Percentiles rank a stretch among this genome's conserved stretches.
Evolutionary conservation across 2,113 vertebrate genomes (phyloP).

Genomic region (Dicerorhinus sumatrensis): DNA sequence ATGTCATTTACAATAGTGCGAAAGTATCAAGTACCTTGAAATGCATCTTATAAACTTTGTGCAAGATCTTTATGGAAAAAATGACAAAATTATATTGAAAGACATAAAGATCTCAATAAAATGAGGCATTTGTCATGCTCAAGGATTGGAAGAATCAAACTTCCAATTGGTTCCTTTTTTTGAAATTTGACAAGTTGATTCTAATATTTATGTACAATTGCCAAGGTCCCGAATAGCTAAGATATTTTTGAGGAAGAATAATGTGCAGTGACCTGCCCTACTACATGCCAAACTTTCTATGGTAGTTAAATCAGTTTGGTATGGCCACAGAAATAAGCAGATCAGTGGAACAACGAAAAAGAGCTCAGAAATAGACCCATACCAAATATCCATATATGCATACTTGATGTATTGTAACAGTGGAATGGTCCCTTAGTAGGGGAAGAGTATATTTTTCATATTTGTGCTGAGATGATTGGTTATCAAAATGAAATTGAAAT

Average conservation of each 20-base stretch:
- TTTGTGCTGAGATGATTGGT: background rate
- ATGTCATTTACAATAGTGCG: background rate
- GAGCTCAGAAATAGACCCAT: background rate
- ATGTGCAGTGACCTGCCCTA: background rate
- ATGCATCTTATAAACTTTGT: background rate
- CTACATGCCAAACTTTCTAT: background rate
- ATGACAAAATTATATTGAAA: background rate
- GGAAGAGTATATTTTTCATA: background rate
- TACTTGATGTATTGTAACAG: background rate
- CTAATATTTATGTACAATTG: background rate
- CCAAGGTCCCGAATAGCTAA: background rate
- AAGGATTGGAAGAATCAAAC: background rate
- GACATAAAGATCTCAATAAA: background rate
- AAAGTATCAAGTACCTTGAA: background rate
- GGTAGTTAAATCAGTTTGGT: background rate
- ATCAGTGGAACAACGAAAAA: background rate
- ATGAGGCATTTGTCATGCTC: background rate
- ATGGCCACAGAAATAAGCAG: background rate
- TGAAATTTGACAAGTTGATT: background rate
- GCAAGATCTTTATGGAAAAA: background rate
- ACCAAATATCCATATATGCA: no score
- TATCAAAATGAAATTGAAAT: background rate
- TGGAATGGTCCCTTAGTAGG: background rate
- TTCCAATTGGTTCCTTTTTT: background rate
- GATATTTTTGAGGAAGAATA: background rate